These are phyloP conservation scores for Dryas iulia DNA, from an alignment of 1,140 invertebrate species.

Conservation along the genomic window DNA sequence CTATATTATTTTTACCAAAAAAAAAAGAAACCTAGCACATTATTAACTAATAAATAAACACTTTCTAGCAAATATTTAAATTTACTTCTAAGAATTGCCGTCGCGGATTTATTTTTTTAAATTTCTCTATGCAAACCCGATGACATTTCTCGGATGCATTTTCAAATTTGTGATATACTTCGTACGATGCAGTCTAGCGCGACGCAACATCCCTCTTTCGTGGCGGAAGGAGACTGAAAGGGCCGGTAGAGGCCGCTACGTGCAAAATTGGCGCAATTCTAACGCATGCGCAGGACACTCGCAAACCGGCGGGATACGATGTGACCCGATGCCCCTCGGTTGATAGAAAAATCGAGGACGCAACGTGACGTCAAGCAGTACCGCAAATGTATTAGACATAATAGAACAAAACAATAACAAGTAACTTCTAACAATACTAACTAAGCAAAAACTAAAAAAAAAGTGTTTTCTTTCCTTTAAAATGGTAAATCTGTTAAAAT, in stretches of 20 bases:
- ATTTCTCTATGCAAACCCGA: constrained; percentile 9
- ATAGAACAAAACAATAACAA: constrained; percentile 64
- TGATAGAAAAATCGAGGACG: constrained; percentile 78
- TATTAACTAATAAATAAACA: neutral
- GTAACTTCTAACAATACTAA: neutral
- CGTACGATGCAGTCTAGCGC: constrained; percentile 47
- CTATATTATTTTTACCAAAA: constrained; percentile 14
- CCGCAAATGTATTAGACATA: constrained; percentile 69
- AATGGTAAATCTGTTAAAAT: neutral
- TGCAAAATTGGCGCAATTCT: constrained; percentile 76
- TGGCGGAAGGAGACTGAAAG: constrained; percentile 55
- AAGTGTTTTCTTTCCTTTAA: neutral
- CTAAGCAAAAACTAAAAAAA: neutral
- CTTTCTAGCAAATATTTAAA: too few relatives aligned
- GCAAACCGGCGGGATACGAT: constrained; percentile 67
- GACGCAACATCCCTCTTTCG: constrained; percentile 65
- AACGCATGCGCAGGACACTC: constrained; percentile 67
- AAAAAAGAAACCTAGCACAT: neutral
- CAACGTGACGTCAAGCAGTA: constrained; percentile 73
- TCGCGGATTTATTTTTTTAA: constrained; percentile 14
- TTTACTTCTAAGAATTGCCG: too few relatives aligned
- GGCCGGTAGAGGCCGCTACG: constrained; percentile 70
- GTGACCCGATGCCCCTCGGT: constrained; percentile 68
- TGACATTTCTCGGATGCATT: constrained; percentile 52
- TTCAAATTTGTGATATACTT: constrained; percentile 65